A percentile compares a stretch with the other conserved stretches of the same genome.
Evolutionary conservation across 1,140 invertebrate species (phyloP).

Genomic region (Zaprionus capensis): DNA sequence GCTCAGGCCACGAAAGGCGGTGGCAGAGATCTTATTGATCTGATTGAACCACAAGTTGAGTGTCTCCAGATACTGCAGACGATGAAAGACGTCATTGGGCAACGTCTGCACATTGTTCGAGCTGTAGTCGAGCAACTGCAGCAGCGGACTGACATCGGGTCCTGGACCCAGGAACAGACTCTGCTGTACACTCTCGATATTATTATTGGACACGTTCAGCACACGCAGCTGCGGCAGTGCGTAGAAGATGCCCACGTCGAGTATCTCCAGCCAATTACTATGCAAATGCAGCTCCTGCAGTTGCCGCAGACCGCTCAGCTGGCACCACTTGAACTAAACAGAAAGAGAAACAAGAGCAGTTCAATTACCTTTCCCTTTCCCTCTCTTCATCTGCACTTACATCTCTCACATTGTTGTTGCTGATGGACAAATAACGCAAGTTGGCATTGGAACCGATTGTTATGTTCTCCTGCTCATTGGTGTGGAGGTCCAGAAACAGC

Average conservation of each 20-base stretch:
- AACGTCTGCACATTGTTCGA: conserved; percentile 64
- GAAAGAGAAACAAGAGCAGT: neutral
- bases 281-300: conserved; percentile 60
- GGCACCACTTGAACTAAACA: conserved; percentile 57
- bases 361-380: neutral
- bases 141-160: conserved; percentile 3
- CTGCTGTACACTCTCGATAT: conserved; percentile 47
- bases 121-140: conserved; percentile 69
- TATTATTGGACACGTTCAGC: conserved; percentile 72
- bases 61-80: conserved; percentile 40
- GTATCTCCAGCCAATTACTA: conserved; percentile 60
- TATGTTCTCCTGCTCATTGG: conserved; percentile 66
- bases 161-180: conserved; percentile 49
- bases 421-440: conserved; percentile 58
- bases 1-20: conserved; percentile 50
- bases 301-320: conserved; percentile 46
- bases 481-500: conserved; percentile 55
- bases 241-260: conserved; percentile 62
- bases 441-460: conserved; percentile 49
- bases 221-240: conserved; percentile 43
- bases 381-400: conserved; percentile 40
- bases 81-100: conserved; percentile 46
- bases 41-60: conserved; percentile 67
- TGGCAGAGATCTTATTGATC: conserved; percentile 45
- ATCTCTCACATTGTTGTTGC: conserved; percentile 67